Conservation (phyloP, 2,113 vertebrate species). For the Acanthisitta chloris region DNA sequence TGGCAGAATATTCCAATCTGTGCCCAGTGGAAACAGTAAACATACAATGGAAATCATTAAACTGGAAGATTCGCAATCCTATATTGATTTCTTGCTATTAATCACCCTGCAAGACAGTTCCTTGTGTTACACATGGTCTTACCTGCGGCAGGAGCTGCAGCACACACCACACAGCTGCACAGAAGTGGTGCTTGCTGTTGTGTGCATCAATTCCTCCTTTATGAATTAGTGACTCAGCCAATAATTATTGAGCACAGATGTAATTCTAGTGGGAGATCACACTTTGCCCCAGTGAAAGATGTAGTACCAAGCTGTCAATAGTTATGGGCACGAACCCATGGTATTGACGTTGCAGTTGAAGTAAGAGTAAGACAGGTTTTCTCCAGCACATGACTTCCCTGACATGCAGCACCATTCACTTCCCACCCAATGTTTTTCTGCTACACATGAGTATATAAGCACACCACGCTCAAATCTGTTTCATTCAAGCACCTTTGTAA, state of each 20-base stretch:
- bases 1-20: not conserved
- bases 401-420: not conserved
- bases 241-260: not conserved
- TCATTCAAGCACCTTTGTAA: not conserved
- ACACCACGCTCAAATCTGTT: not conserved
- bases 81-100: not conserved
- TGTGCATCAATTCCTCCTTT: not conserved
- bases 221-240: not conserved
- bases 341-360: rapidly evolving
- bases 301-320: not conserved
- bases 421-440: not conserved
- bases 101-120: not conserved
- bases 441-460: not conserved
- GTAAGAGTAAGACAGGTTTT: not conserved
- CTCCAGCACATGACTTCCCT: not conserved
- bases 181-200: not conserved
- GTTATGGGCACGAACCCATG: not conserved
- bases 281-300: not conserved
- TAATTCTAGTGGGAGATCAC: not conserved
- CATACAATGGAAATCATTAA: not conserved
- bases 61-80: not conserved
- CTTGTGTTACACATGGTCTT: not conserved
- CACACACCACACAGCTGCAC: not conserved
- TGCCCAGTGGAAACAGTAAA: not conserved
- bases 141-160: not conserved